These are phyloP conservation scores for Hozukius guyotensis DNA, from an alignment of 2,797 vertebrate species.

Conservation along the genomic window DNA sequence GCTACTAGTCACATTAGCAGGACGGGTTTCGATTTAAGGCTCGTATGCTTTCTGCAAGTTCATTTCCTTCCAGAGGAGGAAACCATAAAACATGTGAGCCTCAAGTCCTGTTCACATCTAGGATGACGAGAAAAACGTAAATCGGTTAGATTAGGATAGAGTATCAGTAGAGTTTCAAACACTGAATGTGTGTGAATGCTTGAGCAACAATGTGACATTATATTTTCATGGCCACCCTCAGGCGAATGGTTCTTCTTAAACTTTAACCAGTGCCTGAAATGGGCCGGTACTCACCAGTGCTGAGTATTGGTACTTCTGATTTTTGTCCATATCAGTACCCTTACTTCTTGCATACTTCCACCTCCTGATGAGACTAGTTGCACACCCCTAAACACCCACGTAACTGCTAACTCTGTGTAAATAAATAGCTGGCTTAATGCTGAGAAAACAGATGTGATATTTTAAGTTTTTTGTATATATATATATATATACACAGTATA, in stretches of 20 bases:
- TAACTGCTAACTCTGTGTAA: no score
- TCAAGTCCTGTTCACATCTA: not conserved
- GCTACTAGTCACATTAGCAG: slow-evolving; percentile 25
- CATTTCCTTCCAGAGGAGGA: not conserved
- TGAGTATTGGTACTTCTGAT: no score
- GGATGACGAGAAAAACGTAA: not conserved
- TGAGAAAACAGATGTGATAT: no score
- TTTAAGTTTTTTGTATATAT: no score
- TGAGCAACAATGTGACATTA: not conserved
- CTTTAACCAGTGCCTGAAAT: not conserved
- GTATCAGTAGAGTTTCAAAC: not conserved
- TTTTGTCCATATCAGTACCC: no score
- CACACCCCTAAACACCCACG: accelerated
- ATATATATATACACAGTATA: no score
- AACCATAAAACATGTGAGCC: not conserved
- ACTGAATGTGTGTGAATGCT: not conserved
- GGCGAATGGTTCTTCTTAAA: not conserved
- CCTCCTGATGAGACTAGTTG: no score
- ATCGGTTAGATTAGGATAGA: not conserved
- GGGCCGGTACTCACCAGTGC: no score
- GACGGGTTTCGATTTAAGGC: not conserved
- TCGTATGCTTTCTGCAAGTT: not conserved
- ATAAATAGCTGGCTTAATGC: no score
- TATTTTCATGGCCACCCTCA: not conserved
- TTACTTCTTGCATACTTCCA: no score